Base-by-base conservation (phyloP, 1,140 invertebrate genomes). In the Scaptodrosophila lebanonensis region DNA sequence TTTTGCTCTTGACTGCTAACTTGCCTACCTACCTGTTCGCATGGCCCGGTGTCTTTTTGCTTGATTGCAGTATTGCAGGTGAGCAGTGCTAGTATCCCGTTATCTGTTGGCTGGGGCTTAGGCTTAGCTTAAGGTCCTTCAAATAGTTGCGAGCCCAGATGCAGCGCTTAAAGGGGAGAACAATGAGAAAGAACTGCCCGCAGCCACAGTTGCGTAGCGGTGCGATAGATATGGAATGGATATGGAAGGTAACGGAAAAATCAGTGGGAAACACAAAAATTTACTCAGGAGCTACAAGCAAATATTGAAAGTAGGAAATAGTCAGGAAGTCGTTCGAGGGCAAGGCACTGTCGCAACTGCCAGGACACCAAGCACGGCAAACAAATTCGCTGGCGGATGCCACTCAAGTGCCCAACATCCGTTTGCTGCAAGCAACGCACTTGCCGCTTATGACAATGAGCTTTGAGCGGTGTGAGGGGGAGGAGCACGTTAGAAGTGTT, bases 41-140 rank as follows among this genome's bases (percentile, higher is more conserved):
- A 25, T 3, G 22, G 8, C 3, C 22, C 22, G 22, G 45, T 73
- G 64, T 69, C 69, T 82, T 79, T 79, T 79, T 79, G 75, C 64
- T 40, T 25, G 32, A 40, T 52, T 69, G 66, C 66, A 71, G 53
- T 71, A 62, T 66, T 58, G 66, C 42, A 57, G 59, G n/a, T 20
- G 33, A 54, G 67, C 66, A 56, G 59, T 72, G 59, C 73, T n/a
- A n/a, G n/a, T 79, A 77, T 71, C 72, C 65, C 48, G 62, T 48
- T 66, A 61, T 51, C 54, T 53, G 70, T 70, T 62, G 61, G 53
- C 13, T 33, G 51, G 38, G 59, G 70, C 73, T 79, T 79, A 79
- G 54, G 48, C 29, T 39, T 13, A 40, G 62, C 22, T 71, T 51
- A 71, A 77, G 63, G 64, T 44, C 36, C 38, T 57, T 62, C 45